Evolutionary conservation across 2,113 vertebrate genomes (phyloP).

Genomic region (Motacilla alba): DNA sequence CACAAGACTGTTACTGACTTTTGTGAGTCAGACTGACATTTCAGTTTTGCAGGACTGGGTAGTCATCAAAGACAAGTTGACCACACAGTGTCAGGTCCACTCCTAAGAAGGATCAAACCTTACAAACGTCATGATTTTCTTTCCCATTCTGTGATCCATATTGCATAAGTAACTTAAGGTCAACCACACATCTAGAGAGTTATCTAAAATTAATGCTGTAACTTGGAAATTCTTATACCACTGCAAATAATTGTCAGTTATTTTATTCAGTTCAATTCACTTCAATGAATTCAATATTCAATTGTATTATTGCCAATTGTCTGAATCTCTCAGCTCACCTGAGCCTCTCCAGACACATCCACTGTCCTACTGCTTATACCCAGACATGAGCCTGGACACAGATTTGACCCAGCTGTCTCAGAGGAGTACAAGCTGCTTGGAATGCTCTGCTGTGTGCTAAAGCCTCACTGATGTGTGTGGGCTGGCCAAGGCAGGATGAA

Average conservation of each 20-base stretch:
- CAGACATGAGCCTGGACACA: neutral
- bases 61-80: neutral
- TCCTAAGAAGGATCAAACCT: neutral
- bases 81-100: neutral
- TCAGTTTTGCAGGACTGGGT: neutral
- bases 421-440: neutral
- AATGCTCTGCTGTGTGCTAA: neutral
- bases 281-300: neutral
- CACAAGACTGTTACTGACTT: neutral
- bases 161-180: neutral
- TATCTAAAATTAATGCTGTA: neutral
- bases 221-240: neutral
- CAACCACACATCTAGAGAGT: neutral
- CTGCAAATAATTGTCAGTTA: neutral
- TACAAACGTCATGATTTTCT: neutral
- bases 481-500: neutral
- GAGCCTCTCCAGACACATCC: neutral
- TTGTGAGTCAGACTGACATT: neutral
- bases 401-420: neutral
- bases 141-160: neutral
- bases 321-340: neutral
- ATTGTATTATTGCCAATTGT: neutral
- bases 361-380: neutral
- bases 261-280: neutral
- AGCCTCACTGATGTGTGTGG: neutral